These are phyloP conservation scores for Cyaniris semiargus DNA, from an alignment of 2,888 invertebrate genomes.

Conservation along the genomic window DNA sequence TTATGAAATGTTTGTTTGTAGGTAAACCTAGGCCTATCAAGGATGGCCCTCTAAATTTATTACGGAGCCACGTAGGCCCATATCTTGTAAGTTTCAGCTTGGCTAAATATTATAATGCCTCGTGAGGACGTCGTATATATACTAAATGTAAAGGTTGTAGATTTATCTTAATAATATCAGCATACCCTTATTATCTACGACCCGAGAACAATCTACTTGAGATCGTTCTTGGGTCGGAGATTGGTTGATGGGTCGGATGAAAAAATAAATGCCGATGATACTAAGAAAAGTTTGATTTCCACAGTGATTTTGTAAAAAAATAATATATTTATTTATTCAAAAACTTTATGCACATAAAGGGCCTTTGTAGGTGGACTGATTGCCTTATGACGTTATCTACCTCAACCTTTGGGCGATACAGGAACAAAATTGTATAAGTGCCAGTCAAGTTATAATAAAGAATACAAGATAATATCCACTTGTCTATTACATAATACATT, in stretches of 20 bases:
- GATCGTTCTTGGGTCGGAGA: neutral
- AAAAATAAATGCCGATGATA: neutral
- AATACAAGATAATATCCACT: too few relatives aligned
- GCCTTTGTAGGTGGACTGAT: too few relatives aligned
- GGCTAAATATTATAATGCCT: constrained; percentile 26
- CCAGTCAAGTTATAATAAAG: too few relatives aligned
- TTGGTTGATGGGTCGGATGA: neutral
- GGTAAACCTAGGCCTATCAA: neutral
- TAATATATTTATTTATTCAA: too few relatives aligned
- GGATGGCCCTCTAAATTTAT: constrained; percentile 12
- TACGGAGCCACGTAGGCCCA: constrained; percentile 10
- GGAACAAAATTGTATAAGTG: too few relatives aligned
- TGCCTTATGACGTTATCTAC: too few relatives aligned
- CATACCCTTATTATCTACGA: neutral
- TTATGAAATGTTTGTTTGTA: neutral
- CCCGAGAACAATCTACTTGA: neutral
- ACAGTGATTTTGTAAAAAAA: too few relatives aligned
- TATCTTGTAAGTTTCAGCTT: constrained; percentile 31
- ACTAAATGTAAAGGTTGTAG: constrained; percentile 2
- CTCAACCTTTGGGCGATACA: too few relatives aligned
- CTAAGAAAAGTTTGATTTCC: neutral
- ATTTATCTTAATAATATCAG: neutral
- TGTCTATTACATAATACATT: too few relatives aligned
- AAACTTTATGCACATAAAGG: too few relatives aligned
- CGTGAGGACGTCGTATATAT: constrained; percentile 20